Conservation (phyloP, 2,797 vertebrate genomes). For the Smutsia gigantea region DNA sequence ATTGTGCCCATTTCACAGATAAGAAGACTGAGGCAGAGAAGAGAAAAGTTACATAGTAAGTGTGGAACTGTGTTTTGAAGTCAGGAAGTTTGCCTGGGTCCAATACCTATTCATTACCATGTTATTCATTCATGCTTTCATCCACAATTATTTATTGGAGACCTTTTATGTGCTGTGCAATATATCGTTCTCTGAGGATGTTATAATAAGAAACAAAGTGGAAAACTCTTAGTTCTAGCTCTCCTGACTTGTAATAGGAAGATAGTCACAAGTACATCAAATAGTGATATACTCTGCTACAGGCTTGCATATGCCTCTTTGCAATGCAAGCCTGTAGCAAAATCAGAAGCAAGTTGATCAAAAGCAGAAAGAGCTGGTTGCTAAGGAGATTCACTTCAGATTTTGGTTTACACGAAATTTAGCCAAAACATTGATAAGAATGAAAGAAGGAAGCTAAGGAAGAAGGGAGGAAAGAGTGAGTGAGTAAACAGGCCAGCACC, state of each 20-base stretch:
- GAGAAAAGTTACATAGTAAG: background rate
- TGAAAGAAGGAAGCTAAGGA: background rate
- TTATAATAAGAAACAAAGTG: background rate
- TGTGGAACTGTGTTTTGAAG: background rate
- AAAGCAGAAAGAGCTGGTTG: constrained; percentile 44
- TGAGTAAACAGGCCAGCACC: background rate
- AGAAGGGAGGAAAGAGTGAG: background rate
- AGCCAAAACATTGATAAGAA: constrained; percentile 65
- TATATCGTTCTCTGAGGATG: background rate
- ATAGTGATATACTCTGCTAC: constrained; percentile 45
- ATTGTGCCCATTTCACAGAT: background rate
- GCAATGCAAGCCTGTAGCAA: too few relatives aligned
- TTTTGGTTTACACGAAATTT: constrained; percentile 45
- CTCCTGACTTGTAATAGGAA: background rate
- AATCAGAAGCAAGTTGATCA: constrained; percentile 15
- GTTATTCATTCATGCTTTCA: background rate
- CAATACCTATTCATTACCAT: background rate
- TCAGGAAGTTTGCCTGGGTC: background rate
- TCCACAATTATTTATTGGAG: background rate
- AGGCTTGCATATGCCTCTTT: background rate
- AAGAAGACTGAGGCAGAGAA: constrained; percentile 11
- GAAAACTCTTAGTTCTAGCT: constrained; percentile 19
- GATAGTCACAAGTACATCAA: constrained; percentile 35
- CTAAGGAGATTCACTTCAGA: constrained; percentile 57
- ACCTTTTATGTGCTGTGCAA: background rate